Evolutionary conservation across 2,797 vertebrate genomes (phyloP).

Genomic region (Centroberyx gerrardi): DNA sequence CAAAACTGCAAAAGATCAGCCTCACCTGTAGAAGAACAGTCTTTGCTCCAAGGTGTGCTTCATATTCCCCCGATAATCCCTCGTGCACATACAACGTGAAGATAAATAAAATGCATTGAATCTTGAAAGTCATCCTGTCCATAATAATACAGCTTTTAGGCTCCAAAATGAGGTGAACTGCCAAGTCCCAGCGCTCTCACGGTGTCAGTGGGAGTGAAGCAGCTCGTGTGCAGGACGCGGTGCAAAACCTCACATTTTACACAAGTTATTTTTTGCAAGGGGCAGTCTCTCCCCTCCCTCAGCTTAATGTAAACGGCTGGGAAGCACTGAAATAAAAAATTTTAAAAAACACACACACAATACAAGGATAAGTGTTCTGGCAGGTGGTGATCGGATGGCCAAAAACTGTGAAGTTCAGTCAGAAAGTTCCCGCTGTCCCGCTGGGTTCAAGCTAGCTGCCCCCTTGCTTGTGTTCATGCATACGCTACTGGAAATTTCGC

Average conservation of each 20-base stretch:
- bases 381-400: background rate
- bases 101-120: slow-evolving; percentile 67
- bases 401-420: slow-evolving; percentile 13
- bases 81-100: slow-evolving; percentile 59
- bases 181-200: slow-evolving; percentile 23
- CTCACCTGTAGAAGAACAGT: slow-evolving; percentile 74
- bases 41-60: slow-evolving; percentile 54
- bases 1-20: background rate
- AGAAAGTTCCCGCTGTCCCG: slow-evolving; percentile 42
- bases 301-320: slow-evolving; percentile 21
- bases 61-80: slow-evolving; percentile 67
- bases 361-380: slow-evolving; percentile 4
- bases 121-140: slow-evolving; percentile 59
- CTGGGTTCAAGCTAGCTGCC: slow-evolving; percentile 30
- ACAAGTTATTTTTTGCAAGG: slow-evolving; percentile 44
- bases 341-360: background rate
- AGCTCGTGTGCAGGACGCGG: slow-evolving; percentile 42
- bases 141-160: background rate
- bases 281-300: slow-evolving; percentile 46
- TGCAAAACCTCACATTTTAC: slow-evolving; percentile 72
- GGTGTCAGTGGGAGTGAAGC: slow-evolving; percentile 39
- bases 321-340: slow-evolving; percentile 27
- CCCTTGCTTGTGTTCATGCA: slow-evolving; percentile 36
- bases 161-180: slow-evolving; percentile 18
- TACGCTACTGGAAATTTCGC: slow-evolving; percentile 77